Percentiles rank a stretch among this genome's conserved stretches.
Evolutionary conservation across 2,797 vertebrate species (phyloP).

Genomic region (Pachyuromys duprasi): DNA sequence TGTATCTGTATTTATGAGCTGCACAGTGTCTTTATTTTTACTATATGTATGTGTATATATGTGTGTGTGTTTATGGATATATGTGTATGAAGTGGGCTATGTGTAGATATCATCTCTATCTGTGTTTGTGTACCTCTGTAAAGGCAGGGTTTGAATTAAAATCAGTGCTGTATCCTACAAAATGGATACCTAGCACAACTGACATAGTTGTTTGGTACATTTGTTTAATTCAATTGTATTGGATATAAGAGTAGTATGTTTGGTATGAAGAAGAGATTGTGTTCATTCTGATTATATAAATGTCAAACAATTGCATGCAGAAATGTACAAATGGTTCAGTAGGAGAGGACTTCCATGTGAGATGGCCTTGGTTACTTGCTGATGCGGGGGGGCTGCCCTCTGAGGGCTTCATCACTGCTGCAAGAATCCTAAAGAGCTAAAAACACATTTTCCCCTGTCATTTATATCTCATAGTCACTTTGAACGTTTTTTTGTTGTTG

Average conservation of each 20-base stretch:
- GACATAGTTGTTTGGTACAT: background rate
- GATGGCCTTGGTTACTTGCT: rapidly evolving
- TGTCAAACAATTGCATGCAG: background rate
- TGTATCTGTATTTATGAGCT: background rate
- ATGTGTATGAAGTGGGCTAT: background rate
- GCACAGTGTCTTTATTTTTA: too few species aligned
- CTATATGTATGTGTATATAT: background rate
- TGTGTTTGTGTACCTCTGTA: background rate
- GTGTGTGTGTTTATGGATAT: background rate
- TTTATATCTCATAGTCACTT: background rate
- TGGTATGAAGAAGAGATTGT: background rate
- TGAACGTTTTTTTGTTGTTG: background rate
- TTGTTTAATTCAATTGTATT: background rate
- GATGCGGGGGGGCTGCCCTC: rapidly evolving
- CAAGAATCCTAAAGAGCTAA: background rate
- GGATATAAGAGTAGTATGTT: too few species aligned
- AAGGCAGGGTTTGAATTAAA: background rate
- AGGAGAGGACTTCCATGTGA: background rate
- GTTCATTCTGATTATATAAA: background rate
- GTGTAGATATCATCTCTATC: background rate
- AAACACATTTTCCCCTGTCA: background rate
- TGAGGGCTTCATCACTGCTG: background rate
- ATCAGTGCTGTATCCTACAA: background rate
- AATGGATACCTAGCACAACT: background rate
- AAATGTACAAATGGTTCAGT: background rate